Conservation (phyloP, 2,113 vertebrate genomes). For the Pterocles burchelli region DNA sequence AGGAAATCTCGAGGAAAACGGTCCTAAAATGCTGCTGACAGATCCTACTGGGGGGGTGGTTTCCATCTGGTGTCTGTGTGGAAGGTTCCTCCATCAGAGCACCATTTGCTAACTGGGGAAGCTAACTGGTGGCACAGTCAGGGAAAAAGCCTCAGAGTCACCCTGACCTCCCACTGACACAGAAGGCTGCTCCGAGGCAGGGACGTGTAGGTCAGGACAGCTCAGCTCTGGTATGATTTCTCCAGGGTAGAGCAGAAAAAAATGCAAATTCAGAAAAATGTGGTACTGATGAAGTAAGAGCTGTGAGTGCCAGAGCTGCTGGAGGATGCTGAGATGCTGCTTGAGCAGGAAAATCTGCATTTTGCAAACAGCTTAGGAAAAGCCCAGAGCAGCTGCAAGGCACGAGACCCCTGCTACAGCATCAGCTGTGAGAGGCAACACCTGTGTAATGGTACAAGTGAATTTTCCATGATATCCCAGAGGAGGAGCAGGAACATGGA, state of each 20-base stretch:
- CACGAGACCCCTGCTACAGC: background rate
- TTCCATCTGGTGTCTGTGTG: background rate
- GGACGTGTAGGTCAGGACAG: background rate
- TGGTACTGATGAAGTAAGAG: background rate
- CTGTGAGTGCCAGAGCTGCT: background rate
- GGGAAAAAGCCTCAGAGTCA: background rate
- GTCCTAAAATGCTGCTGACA: background rate
- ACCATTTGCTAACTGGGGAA: background rate
- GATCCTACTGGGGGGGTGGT: background rate
- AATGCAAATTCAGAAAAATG: background rate
- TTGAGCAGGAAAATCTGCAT: background rate
- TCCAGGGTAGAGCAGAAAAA: background rate
- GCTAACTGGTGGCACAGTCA: background rate
- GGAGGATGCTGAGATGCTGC: background rate
- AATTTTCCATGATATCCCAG: background rate
- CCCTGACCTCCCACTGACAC: background rate
- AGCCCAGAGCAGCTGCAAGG: background rate
- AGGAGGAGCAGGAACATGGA: background rate
- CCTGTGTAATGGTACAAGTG: background rate
- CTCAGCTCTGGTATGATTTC: background rate
- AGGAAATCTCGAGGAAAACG: background rate
- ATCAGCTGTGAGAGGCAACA: background rate
- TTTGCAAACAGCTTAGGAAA: background rate
- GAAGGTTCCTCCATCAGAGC: background rate
- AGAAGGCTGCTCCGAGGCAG: background rate